These are phyloP conservation scores for Cephonodes hylas DNA, from an alignment of 2,888 invertebrate species.

Conservation along the genomic window DNA sequence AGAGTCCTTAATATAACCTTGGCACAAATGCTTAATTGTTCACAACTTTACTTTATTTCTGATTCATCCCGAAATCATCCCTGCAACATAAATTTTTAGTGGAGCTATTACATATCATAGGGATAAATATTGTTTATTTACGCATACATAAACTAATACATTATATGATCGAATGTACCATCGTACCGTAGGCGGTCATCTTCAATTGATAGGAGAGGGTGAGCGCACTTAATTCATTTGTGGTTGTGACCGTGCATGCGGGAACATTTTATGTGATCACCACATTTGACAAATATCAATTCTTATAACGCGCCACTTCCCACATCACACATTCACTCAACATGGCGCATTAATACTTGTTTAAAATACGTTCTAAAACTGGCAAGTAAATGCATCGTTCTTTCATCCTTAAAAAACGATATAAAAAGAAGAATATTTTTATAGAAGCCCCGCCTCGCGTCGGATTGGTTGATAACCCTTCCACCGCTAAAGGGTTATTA, in stretches of 20 bases:
- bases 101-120: too few relatives aligned
- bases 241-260: conserved; percentile 60
- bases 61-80: too few relatives aligned
- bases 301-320: background rate
- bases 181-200: conserved; percentile 59
- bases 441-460: conserved; percentile 62
- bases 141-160: background rate
- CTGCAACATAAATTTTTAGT: too few relatives aligned
- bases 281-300: conserved; percentile 19
- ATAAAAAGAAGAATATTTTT: conserved; percentile 31
- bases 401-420: conserved; percentile 3
- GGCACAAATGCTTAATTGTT: too few relatives aligned
- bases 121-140: background rate
- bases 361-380: background rate
- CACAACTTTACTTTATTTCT: too few relatives aligned
- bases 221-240: conserved; percentile 71
- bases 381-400: conserved; percentile 9
- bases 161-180: conserved; percentile 46
- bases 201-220: conserved; percentile 74
- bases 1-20: too few relatives aligned
- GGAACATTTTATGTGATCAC: conserved; percentile 66
- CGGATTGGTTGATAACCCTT: conserved; percentile 74
- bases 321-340: background rate
- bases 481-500: conserved; percentile 75
- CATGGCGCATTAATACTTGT: background rate